Evolutionary conservation across 2,888 invertebrate genomes (phyloP), one percentile per base, ranked within the genome.

Genomic region (Perdita meconis): DNA sequence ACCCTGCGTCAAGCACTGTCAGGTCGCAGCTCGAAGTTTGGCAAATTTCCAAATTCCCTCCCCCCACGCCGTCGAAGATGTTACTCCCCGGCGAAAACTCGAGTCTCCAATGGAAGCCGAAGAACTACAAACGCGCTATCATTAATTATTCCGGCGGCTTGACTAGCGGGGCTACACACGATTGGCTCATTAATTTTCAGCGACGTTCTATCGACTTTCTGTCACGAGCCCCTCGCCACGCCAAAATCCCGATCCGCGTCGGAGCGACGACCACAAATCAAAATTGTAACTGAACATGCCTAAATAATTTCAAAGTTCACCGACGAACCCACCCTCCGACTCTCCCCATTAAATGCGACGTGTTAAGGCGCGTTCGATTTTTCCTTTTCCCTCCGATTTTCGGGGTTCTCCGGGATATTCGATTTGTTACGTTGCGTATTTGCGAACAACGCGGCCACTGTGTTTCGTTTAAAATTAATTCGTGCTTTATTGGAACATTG

Each of bases 101-200:
- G 19, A 47, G 22, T 3, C 22, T 10, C 36, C 36, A 36, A 44
- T 26, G 64, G 53, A 34, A 50, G 36, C 26, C 60, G 61, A 76
- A 76, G 76, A 76, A 76, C 50, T 68, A 80, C 77, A 80, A 77
- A 80, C 69, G 67, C 65, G 22, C 44, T 22, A 56, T 78, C 77
- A 81, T 81, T 78, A 81, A 81, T 81, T 81, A 81, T 67, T 67
- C 63, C 61, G 36, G 64, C 53, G 44, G 57, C 76, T 72, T 59
- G 78, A 76, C 67, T 72, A 59, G 64, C 44, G 24, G 75, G 57
- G 63, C 69, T 64, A 74, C 77, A 75, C 77, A 82, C 83, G 81
- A 84, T 85, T 78, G 85, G 81, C 78, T 84, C 84, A 83, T 84
- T 84, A 85, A 85, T 84, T 84, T 77, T 76, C 85, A 79, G 66